Percentiles rank a stretch among this genome's conserved stretches.
These are phyloP conservation scores for Parnassius glacialis DNA, from an alignment of 2,888 invertebrate genomes.

Conservation along the genomic window DNA sequence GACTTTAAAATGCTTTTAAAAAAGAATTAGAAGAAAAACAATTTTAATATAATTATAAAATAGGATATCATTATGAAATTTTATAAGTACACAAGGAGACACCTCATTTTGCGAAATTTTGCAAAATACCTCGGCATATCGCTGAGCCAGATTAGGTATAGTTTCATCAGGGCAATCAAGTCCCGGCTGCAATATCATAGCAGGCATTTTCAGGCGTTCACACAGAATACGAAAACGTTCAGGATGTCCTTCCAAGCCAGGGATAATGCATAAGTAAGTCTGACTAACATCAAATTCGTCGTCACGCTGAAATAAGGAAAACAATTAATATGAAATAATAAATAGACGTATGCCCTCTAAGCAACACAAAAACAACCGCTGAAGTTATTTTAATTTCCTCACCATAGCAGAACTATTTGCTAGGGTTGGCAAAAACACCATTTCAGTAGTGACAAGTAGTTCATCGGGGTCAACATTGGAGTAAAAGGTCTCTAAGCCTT, in stretches of 20 bases:
- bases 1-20: too few relatives aligned
- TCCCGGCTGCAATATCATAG: slow-evolving; percentile 48
- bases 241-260: slow-evolving; percentile 52
- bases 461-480: slow-evolving; percentile 50
- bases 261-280: slow-evolving; percentile 44
- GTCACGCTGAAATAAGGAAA: slow-evolving; percentile 29
- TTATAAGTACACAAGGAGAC: too few relatives aligned
- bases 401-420: slow-evolving; percentile 34
- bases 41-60: too few relatives aligned
- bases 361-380: too few relatives aligned
- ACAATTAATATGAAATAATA: too few relatives aligned
- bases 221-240: slow-evolving; percentile 41
- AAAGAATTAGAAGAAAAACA: too few relatives aligned
- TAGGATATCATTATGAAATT: too few relatives aligned
- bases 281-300: slow-evolving; percentile 33
- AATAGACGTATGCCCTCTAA: too few relatives aligned
- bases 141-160: slow-evolving; percentile 39
- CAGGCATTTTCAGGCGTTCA: slow-evolving; percentile 46
- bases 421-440: slow-evolving; percentile 48
- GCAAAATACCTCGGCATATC: slow-evolving; percentile 40
- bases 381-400: slow-evolving; percentile 6
- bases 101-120: too few relatives aligned
- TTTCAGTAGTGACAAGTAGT: slow-evolving; percentile 48
- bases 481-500: slow-evolving; percentile 46
- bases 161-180: slow-evolving; percentile 42